Conservation (phyloP, 1,140 invertebrate species). For the Lasaia peninsularis region DNA sequence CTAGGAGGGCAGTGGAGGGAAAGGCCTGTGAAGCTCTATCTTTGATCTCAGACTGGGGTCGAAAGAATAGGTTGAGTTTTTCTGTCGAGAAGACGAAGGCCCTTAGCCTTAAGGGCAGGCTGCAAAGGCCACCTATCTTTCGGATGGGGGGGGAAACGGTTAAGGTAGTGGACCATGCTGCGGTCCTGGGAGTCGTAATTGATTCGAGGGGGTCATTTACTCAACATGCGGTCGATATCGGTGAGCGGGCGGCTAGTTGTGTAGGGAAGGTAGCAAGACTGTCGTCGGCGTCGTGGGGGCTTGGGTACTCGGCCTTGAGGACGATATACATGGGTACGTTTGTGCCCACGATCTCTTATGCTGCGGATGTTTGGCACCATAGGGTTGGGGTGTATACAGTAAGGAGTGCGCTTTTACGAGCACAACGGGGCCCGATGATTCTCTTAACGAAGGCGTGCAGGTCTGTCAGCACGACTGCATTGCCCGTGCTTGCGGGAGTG, state of each 20-base stretch:
- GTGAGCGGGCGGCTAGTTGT: neutral
- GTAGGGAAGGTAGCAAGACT: no score
- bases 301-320: no score
- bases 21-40: neutral
- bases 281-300: no score
- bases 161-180: neutral
- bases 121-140: neutral
- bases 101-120: neutral
- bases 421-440: no score
- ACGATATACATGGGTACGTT: no score
- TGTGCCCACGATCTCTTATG: no score
- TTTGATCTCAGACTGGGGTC: neutral
- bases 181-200: neutral
- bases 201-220: neutral
- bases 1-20: neutral
- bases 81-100: neutral
- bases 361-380: no score
- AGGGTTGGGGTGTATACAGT: no score
- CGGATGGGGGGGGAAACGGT: neutral
- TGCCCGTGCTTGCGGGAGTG: no score
- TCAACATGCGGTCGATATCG: neutral
- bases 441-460: no score
- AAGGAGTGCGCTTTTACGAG: no score
- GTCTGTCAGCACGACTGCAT: no score
- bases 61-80: neutral